Evolutionary conservation across 2,113 vertebrate species (phyloP).

Genomic region (Crotalus horridus): DNA sequence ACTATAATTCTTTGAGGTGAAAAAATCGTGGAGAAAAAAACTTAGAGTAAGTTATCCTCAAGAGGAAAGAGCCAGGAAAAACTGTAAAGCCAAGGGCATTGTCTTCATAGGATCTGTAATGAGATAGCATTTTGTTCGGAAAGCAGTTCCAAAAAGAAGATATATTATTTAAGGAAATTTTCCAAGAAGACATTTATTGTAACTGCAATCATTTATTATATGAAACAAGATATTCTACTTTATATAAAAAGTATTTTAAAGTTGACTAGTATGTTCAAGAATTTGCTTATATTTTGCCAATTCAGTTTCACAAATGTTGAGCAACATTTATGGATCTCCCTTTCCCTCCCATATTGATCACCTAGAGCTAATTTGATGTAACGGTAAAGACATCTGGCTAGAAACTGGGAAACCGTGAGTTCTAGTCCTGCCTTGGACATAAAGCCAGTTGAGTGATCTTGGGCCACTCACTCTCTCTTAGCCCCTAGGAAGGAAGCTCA

Average conservation of each 20-base stretch:
- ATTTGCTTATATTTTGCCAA: not conserved
- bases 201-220: not conserved
- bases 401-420: not conserved
- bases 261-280: not conserved
- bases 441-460: not conserved
- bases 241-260: not conserved
- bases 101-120: slow-evolving; percentile 4
- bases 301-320: not conserved
- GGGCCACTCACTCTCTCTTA: not conserved
- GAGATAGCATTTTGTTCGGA: slow-evolving; percentile 8
- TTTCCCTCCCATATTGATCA: too few relatives aligned
- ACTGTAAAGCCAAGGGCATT: not conserved
- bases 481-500: not conserved
- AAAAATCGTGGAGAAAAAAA: slow-evolving; percentile 19
- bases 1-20: too few relatives aligned
- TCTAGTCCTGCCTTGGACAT: not conserved
- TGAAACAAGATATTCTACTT: not conserved
- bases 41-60: not conserved
- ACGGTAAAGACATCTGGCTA: too few relatives aligned
- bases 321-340: not conserved
- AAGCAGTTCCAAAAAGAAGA: slow-evolving; percentile 23
- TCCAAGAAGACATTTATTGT: not conserved
- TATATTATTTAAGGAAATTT: slow-evolving; percentile 27
- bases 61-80: not conserved
- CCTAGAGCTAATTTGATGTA: too few relatives aligned